Evolutionary conservation across 2,888 invertebrate species (phyloP).

Genomic region (Tipula lateralis): DNA sequence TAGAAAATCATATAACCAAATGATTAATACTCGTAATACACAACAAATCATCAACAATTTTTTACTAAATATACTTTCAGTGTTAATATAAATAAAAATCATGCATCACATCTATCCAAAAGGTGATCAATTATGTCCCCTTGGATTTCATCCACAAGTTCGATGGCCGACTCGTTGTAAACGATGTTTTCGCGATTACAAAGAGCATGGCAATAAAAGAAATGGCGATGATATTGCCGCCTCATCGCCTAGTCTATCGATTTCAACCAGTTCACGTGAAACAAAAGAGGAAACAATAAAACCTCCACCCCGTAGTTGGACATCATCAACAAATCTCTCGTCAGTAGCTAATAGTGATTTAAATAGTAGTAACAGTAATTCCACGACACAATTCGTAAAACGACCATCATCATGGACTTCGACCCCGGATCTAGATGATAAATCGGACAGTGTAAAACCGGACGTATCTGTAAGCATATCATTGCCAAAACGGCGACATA

Average conservation of each 20-base stretch:
- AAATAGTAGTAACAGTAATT: constrained; percentile 35
- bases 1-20: background rate
- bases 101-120: constrained; percentile 54
- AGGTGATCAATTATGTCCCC: constrained; percentile 83
- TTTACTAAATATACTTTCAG: background rate
- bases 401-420: constrained; percentile 70
- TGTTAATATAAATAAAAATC: background rate
- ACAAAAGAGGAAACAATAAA: constrained; percentile 37
- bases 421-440: constrained; percentile 70
- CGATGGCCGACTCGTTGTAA: constrained; percentile 92
- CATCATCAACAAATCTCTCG: constrained; percentile 67
- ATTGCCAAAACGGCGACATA: constrained; percentile 61
- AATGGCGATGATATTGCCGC: constrained; percentile 65
- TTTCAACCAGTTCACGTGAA: constrained; percentile 56
- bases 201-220: constrained; percentile 76
- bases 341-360: constrained; percentile 37
- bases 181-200: constrained; percentile 85
- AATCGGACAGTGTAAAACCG: constrained; percentile 54
- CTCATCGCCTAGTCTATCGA: constrained; percentile 74
- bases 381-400: constrained; percentile 40
- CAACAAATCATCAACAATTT: background rate
- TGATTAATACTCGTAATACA: background rate
- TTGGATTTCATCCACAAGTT: constrained; percentile 92
- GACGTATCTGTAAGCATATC: constrained; percentile 63
- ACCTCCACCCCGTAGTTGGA: constrained; percentile 60